Evolutionary conservation across 2,797 vertebrate genomes (phyloP).

Genomic region (Chaetodon trifasciatus): DNA sequence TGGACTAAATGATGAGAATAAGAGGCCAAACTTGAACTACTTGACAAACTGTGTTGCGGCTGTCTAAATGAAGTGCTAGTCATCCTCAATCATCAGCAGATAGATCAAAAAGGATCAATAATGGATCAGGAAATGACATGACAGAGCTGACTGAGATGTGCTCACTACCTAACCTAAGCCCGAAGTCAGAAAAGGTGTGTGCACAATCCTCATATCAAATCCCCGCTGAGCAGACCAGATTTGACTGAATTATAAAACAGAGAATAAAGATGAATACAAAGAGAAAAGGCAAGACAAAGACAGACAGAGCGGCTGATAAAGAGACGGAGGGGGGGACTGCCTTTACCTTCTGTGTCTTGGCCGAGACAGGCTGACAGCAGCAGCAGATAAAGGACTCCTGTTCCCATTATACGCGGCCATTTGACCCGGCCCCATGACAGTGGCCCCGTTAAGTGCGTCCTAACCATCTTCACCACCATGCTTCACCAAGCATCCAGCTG

Average conservation of each 20-base stretch:
- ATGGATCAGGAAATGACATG: background rate
- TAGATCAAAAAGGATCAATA: constrained; percentile 1
- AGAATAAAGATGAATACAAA: background rate
- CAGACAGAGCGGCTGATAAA: background rate
- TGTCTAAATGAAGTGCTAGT: background rate
- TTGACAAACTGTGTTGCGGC: background rate
- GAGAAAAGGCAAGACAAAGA: background rate
- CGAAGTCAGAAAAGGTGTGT: constrained; percentile 1
- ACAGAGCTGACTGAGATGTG: constrained; percentile 2
- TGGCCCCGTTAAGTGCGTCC: constrained; percentile 61
- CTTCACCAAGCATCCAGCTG: constrained; percentile 82
- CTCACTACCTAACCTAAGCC: background rate
- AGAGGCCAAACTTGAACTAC: background rate
- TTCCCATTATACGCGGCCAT: constrained; percentile 76
- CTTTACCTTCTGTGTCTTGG: constrained; percentile 86
- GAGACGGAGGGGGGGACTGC: background rate
- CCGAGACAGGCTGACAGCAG: constrained; percentile 76
- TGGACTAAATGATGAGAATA: background rate
- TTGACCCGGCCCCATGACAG: constrained; percentile 74
- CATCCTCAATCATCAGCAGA: background rate
- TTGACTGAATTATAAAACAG: constrained; percentile 5
- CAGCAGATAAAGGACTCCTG: constrained; percentile 79
- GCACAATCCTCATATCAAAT: constrained; percentile 18
- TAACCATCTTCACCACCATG: constrained; percentile 84
- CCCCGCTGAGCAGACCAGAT: background rate